Evolutionary conservation across 2,888 invertebrate genomes (phyloP).

Genomic region (Parascotia fuliginaria): DNA sequence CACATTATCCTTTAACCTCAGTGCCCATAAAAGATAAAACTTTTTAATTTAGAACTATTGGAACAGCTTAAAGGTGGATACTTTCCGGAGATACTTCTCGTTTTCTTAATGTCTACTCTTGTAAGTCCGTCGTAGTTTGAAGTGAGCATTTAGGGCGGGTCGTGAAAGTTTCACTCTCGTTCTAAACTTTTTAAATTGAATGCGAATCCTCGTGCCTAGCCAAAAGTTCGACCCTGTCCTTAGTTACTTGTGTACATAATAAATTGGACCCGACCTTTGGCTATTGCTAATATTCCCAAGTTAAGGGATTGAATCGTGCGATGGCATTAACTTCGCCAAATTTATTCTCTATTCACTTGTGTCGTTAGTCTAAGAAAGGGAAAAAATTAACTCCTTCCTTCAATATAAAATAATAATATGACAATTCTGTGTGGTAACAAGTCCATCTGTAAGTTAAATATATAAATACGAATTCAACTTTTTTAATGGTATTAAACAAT

Average conservation of each 20-base stretch:
- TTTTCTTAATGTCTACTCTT: constrained; percentile 41
- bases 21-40: constrained; percentile 33
- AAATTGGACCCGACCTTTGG: constrained; percentile 49
- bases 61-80: constrained; percentile 31
- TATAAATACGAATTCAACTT: no score
- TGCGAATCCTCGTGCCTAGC: constrained; percentile 48
- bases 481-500: no score
- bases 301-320: constrained; percentile 30
- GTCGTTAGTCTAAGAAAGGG: constrained; percentile 1
- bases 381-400: not conserved
- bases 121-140: constrained; percentile 38
- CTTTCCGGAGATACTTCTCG: constrained; percentile 28
- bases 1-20: constrained; percentile 12
- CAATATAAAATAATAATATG: no score
- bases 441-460: no score
- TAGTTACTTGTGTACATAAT: constrained; percentile 60
- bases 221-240: constrained; percentile 42
- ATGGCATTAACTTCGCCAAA: constrained; percentile 26
- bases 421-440: no score
- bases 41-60: constrained; percentile 35
- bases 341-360: constrained; percentile 29
- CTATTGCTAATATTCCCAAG: constrained; percentile 37
- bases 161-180: constrained; percentile 49
- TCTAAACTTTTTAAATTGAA: constrained; percentile 73
- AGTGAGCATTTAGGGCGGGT: constrained; percentile 46